Evolutionary conservation across 2,797 vertebrate genomes (phyloP).

Genomic region (Lepus townsendii): DNA sequence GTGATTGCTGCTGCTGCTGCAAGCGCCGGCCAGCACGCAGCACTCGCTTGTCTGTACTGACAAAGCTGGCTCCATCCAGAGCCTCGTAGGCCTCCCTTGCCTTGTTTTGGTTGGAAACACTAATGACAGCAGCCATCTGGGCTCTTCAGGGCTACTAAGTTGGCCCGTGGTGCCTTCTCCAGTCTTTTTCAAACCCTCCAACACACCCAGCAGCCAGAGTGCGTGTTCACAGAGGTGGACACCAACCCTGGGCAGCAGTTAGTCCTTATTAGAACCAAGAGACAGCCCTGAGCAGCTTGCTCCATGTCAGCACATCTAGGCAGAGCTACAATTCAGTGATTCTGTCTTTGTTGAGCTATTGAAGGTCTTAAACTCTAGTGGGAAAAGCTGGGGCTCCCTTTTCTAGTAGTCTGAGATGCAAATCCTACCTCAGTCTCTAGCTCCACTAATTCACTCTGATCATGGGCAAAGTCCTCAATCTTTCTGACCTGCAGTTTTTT

Average conservation of each 20-base stretch:
- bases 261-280: neutral
- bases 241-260: too few relatives aligned
- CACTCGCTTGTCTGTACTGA: neutral
- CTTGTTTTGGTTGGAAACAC: neutral
- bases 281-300: neutral
- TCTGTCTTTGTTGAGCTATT: neutral
- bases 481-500: conserved; percentile 42
- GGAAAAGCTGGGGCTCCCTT: neutral
- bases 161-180: rapidly evolving
- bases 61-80: neutral
- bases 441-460: neutral
- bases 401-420: neutral
- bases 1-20: neutral
- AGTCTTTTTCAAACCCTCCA: neutral
- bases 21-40: neutral
- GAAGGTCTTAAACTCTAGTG: neutral
- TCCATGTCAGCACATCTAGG: neutral
- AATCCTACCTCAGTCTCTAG: neutral
- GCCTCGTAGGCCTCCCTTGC: neutral
- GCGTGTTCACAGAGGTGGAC: neutral
- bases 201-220: neutral
- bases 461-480: neutral
- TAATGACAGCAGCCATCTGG: neutral
- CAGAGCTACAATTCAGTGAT: neutral
- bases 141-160: neutral